Percentiles rank a stretch among this genome's conserved stretches.
Conservation (phyloP, 2,113 vertebrate genomes). For the Oncorhynchus nerka region DNA sequence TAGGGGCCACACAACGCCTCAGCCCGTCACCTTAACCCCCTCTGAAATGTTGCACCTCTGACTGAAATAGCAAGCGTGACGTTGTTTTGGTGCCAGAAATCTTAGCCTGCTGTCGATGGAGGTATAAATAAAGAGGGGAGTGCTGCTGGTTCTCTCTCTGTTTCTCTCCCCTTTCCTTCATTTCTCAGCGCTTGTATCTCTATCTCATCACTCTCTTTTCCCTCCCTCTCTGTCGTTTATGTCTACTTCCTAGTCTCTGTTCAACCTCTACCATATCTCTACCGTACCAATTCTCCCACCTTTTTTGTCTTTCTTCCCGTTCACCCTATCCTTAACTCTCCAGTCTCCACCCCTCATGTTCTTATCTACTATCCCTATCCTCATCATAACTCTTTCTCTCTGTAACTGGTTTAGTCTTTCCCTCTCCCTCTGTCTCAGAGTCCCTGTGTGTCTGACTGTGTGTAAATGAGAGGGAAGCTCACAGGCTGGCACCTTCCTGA, state of each 20-base stretch:
- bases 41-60: constrained; percentile 68
- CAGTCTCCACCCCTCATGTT: too few relatives aligned
- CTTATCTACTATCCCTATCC: too few relatives aligned
- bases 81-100: constrained; percentile 80
- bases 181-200: background rate
- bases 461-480: constrained; percentile 42
- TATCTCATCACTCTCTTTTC: background rate
- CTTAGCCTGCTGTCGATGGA: constrained; percentile 67
- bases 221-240: background rate
- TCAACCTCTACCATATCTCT: background rate
- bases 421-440: background rate
- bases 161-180: background rate
- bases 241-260: background rate
- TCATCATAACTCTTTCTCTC: background rate
- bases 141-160: constrained; percentile 23
- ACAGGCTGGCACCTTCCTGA: constrained; percentile 52
- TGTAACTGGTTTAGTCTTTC: background rate
- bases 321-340: too few relatives aligned
- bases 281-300: background rate
- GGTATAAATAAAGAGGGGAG: constrained; percentile 62
- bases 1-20: constrained; percentile 48
- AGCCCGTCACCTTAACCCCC: constrained; percentile 60
- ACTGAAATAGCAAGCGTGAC: constrained; percentile 71
- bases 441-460: background rate
- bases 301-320: too few relatives aligned